Evolutionary conservation across 2,113 vertebrate genomes (phyloP).

Genomic region (zebrafish (Danio rerio)): DNA sequence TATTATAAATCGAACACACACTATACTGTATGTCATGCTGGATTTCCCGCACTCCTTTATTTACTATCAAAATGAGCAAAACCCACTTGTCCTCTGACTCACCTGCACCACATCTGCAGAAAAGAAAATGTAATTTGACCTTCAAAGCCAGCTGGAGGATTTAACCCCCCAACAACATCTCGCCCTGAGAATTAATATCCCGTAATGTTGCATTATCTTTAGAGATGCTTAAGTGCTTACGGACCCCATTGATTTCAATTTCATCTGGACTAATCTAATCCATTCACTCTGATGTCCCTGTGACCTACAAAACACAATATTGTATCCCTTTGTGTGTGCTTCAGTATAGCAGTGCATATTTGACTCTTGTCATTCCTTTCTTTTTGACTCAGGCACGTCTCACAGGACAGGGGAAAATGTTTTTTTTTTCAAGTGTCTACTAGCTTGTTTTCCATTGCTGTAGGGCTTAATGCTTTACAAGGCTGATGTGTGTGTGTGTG

Average conservation of each 20-base stretch:
- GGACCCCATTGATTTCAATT: conserved; percentile 53
- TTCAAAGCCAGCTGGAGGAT: conserved; percentile 52
- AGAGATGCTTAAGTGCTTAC: conserved; percentile 53
- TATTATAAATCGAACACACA: background rate
- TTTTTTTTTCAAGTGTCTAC: conserved; percentile 43
- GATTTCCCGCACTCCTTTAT: background rate
- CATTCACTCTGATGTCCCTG: background rate
- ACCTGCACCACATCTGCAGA: background rate
- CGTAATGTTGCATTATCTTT: conserved; percentile 55
- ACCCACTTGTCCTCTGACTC: background rate
- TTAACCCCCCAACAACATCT: conserved; percentile 48
- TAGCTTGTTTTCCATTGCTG: conserved; percentile 43
- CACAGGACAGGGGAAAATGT: conserved; percentile 46
- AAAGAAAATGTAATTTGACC: conserved; percentile 35
- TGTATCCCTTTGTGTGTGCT: conserved; percentile 2
- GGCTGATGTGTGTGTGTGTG: conserved; percentile 2
- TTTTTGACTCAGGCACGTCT: background rate
- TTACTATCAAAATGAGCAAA: background rate
- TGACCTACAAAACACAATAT: conserved; percentile 29
- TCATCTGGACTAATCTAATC: conserved; percentile 55
- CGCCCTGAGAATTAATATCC: conserved; percentile 58
- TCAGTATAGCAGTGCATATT: background rate
- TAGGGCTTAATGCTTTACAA: conserved; percentile 40
- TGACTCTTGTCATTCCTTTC: background rate
- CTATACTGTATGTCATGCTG: background rate